A percentile compares a stretch with the other conserved stretches of the same genome.
phyloP scores from a whole-genome alignment of 2,888 invertebrate species.

The Endomychus coccineus region DNA sequence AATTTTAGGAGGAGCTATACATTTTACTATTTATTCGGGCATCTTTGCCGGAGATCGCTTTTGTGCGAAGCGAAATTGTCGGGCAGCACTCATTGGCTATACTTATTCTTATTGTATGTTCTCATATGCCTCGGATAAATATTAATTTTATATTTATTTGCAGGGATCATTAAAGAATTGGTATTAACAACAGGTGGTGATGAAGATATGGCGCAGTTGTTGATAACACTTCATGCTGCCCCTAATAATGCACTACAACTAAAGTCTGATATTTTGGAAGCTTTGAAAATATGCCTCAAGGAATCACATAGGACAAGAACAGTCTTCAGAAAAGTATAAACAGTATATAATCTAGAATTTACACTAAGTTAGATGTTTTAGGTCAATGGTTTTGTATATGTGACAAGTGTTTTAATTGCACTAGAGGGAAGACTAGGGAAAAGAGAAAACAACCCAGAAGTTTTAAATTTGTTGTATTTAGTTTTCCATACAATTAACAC shows the following conservation, averaged over 20 bases:
- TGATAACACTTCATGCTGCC: constrained; percentile 88
- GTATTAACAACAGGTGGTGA: constrained; percentile 89
- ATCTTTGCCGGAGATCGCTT: too few species aligned
- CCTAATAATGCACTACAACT: constrained; percentile 71
- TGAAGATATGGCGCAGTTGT: constrained; percentile 89
- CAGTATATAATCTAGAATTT: too few species aligned
- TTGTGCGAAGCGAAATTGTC: too few species aligned
- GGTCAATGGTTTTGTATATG: constrained; percentile 94
- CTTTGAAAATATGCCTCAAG: constrained; percentile 78
- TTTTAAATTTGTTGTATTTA: constrained; percentile 71
- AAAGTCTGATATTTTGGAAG: constrained; percentile 86
- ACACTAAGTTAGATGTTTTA: constrained; percentile 28
- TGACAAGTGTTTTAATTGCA: constrained; percentile 90
- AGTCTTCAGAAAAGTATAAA: constrained; percentile 80
- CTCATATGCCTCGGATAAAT: too few species aligned
- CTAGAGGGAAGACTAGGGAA: constrained; percentile 74
- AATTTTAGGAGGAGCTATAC: too few species aligned
- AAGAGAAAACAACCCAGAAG: constrained; percentile 48
- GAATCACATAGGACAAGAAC: constrained; percentile 96
- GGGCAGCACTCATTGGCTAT: too few species aligned
- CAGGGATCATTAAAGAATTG: constrained; percentile 78
- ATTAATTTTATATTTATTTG: constrained; percentile 18
- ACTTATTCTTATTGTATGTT: too few species aligned
- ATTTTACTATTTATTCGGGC: too few species aligned
- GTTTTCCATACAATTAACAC: constrained; percentile 93